Base-by-base conservation (phyloP, 2,113 vertebrate species). In the Atrichornis clamosus region DNA sequence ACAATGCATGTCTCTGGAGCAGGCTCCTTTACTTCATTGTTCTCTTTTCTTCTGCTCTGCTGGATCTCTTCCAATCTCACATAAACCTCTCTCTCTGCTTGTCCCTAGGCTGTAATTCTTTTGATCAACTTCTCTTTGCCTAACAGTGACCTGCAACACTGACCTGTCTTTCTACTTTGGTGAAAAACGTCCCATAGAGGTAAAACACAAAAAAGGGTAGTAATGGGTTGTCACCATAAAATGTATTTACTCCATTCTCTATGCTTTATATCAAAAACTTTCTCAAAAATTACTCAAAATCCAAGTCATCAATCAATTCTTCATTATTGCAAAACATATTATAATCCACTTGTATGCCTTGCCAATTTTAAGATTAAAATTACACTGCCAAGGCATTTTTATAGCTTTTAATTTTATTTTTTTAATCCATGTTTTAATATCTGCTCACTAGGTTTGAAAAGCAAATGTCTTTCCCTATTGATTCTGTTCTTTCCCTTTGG, bases 311-410 rank as follows among this genome's bases (percentile, higher is more conserved):
- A 88, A 91, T 95, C 90, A 95, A 39, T 42, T 90, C 41, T 82
- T n/a, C 55, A 74, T 96, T 93, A 92, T 59, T 89, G 69, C n/a
- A 94, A 96, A 94, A 89, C 37, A 67, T 63, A 89, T 85, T 96
- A 70, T 92, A 89, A 96, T 85, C 80, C 67, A 87, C 50, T 79
- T 93, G 35, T 53, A 87, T 68, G 37, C 42, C 89, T 96, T 77
- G 65, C 60, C 53, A 96, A 94, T 90, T 95, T 90, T 78, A 93
- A 84, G 73, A 95, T 87, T 95, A 95, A 95, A 95, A 77, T 56
- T 60, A 96, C 35, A 58, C 17, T 30, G 76, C 63, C 69, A 82
- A 94, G 87, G 81, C 65, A 67, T 46, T 95, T 94, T 96, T 96
- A 89, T 84, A 60, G 50, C n/a, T 93, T 96, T 96, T 91, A 76